Percentiles rank a stretch among this genome's conserved stretches.
Conservation (phyloP, 2,797 vertebrate species). For the Sebastes vulpes region DNA sequence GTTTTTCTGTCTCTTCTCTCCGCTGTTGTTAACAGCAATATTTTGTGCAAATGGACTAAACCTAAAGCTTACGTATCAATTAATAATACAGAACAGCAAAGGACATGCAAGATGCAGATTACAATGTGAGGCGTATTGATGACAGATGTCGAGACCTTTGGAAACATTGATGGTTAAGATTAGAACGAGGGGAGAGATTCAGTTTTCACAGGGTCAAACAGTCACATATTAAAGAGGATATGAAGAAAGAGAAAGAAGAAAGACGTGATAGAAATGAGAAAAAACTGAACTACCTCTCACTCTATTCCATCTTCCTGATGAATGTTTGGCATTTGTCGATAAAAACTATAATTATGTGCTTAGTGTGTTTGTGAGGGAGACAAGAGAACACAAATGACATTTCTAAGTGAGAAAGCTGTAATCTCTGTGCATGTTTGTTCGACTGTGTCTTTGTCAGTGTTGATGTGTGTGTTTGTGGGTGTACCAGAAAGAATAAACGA, state of each 20-base stretch:
- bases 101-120: not conserved
- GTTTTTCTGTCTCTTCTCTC: not conserved
- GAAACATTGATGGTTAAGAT: not conserved
- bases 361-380: constrained; percentile 38
- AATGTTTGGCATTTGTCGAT: constrained; percentile 61
- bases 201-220: not conserved
- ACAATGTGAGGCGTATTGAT: not conserved
- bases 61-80: not conserved
- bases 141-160: not conserved
- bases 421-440: constrained; percentile 22
- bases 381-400: constrained; percentile 23
- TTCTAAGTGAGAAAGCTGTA: constrained; percentile 31
- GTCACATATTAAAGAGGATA: not conserved
- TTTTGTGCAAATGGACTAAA: not conserved
- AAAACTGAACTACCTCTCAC: not conserved
- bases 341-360: constrained; percentile 64
- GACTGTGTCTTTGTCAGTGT: constrained; percentile 27
- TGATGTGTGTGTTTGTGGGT: not conserved
- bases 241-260: not conserved
- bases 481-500: not conserved
- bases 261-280: not conserved
- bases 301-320: constrained; percentile 5
- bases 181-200: not conserved
- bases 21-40: not conserved
- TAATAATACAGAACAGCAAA: not conserved